Percentiles rank a stretch among this genome's conserved stretches.
phyloP scores from a whole-genome alignment of 2,113 vertebrate genomes.

The Acanthisitta chloris region DNA sequence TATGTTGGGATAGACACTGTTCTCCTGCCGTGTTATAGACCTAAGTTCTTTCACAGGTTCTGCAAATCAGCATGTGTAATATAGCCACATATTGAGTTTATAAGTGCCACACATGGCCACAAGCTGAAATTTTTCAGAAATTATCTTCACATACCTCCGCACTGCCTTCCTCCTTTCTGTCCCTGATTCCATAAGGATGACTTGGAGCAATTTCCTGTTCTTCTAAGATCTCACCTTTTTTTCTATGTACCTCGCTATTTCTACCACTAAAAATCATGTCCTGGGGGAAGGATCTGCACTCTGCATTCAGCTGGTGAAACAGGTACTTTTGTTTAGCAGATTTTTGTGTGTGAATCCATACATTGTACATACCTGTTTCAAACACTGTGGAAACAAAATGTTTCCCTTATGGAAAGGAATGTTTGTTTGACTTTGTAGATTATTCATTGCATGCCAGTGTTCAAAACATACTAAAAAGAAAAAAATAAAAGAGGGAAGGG shows the following conservation, averaged over 20 bases:
- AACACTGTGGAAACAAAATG: background rate
- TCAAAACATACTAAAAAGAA: background rate
- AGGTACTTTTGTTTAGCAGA: background rate
- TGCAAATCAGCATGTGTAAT: background rate
- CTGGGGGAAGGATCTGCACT: background rate
- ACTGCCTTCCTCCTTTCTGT: background rate
- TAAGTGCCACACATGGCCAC: background rate
- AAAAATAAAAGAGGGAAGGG: background rate
- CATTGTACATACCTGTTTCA: background rate
- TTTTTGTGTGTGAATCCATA: background rate
- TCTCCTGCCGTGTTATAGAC: background rate
- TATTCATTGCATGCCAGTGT: background rate
- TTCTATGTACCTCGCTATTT: background rate
- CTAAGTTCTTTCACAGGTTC: background rate
- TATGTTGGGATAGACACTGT: background rate
- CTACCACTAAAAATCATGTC: background rate
- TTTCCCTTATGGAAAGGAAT: background rate
- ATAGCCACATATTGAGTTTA: background rate
- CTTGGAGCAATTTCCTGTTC: slow-evolving; percentile 9
- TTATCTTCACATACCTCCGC: background rate
- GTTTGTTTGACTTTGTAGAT: background rate
- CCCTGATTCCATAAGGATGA: background rate
- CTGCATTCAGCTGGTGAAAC: background rate
- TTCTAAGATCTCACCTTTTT: background rate
- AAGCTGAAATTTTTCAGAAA: background rate